These are phyloP conservation scores for Taeniopygia guttata DNA, from an alignment of 2,797 vertebrate genomes.

Conservation along the genomic window DNA sequence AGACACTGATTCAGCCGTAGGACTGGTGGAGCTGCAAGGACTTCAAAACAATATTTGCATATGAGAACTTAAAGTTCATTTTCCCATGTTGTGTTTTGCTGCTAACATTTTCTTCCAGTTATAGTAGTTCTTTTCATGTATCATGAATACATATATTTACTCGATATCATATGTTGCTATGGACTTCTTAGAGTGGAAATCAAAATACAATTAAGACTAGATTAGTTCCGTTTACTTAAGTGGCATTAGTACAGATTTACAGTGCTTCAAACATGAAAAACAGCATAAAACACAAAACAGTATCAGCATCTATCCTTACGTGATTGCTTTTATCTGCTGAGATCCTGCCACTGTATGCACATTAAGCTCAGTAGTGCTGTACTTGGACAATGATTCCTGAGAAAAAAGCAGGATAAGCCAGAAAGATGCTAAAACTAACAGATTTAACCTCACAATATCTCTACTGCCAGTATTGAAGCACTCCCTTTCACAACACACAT, in stretches of 20 bases:
- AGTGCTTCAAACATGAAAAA: not conserved
- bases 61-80: not conserved
- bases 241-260: not conserved
- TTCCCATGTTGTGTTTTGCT: not conserved
- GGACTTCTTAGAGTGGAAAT: not conserved
- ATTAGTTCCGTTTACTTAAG: conserved; percentile 29
- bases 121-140: not conserved
- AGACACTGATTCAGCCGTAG: not conserved
- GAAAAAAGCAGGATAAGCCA: not conserved
- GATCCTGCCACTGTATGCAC: not conserved
- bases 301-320: not conserved
- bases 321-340: not conserved
- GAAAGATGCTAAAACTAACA: not conserved
- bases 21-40: not conserved
- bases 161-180: not conserved
- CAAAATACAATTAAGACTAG: not conserved
- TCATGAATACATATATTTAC: not conserved
- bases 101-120: not conserved
- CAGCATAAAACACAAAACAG: not conserved
- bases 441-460: not conserved
- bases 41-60: not conserved
- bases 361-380: not conserved
- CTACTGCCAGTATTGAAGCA: not conserved
- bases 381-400: not conserved
- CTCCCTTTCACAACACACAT: not conserved